Percentiles rank a stretch among this genome's conserved stretches.
These are phyloP conservation scores for Megatriorchis doriae DNA, from an alignment of 2,113 vertebrate species.

Conservation along the genomic window DNA sequence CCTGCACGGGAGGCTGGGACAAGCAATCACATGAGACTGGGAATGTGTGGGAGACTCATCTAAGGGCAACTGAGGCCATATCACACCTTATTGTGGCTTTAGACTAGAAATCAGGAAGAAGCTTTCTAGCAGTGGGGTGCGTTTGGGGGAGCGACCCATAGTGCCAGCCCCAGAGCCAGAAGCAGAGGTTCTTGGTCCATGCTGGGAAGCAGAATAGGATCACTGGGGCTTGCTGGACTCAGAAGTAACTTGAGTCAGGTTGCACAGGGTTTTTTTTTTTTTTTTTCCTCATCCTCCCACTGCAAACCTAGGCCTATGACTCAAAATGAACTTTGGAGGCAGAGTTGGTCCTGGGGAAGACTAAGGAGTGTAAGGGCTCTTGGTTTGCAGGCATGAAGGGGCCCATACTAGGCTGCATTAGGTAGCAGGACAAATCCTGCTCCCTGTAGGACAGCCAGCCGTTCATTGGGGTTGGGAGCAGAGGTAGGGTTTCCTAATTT, in stretches of 20 bases:
- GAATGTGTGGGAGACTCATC: neutral
- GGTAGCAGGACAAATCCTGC: neutral
- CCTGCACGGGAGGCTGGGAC: neutral
- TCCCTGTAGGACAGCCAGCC: neutral
- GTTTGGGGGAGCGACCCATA: neutral
- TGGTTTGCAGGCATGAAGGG: neutral
- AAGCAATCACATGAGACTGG: neutral
- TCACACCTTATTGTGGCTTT: neutral
- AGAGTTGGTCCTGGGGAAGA: neutral
- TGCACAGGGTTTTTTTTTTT: neutral
- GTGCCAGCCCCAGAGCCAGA: neutral
- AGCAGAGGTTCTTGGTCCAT: neutral
- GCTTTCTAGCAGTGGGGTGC: neutral
- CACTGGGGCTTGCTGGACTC: neutral
- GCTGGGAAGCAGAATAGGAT: neutral
- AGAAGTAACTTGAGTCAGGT: neutral
- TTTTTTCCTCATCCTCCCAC: neutral
- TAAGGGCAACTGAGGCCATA: fast-evolving
- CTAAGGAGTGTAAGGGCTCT: neutral
- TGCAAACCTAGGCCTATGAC: neutral
- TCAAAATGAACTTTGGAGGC: neutral
- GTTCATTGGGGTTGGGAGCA: fast-evolving
- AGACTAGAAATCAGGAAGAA: neutral
- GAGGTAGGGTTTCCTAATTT: neutral
- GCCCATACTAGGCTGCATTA: neutral